Evolutionary conservation across 2,113 vertebrate species (phyloP).

Genomic region (Ivindomyrus marchei): DNA sequence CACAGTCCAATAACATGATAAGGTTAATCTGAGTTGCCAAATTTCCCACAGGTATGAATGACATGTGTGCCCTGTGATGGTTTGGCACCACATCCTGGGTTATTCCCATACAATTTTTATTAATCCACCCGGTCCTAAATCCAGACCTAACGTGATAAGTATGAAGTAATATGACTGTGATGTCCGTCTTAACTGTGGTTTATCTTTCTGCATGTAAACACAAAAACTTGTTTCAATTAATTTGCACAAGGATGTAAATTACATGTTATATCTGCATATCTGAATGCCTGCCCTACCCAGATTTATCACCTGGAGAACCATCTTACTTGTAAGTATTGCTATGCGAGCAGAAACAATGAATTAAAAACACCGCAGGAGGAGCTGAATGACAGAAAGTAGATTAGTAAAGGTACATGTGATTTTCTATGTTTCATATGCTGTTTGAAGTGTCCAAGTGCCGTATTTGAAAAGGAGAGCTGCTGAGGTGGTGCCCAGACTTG

Average conservation of each 20-base stretch:
- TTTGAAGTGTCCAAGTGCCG: not conserved
- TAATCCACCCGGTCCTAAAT: not conserved
- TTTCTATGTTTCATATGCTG: not conserved
- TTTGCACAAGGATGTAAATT: not conserved
- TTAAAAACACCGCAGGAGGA: not conserved
- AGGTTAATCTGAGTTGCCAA: too few relatives aligned
- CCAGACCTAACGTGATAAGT: not conserved
- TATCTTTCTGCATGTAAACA: not conserved
- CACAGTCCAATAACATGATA: too few relatives aligned
- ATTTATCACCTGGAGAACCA: not conserved
- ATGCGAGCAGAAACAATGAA: not conserved
- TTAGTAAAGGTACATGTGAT: not conserved
- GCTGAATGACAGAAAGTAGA: not conserved
- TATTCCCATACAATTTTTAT: not conserved
- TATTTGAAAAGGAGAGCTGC: not conserved
- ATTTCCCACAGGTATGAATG: too few relatives aligned
- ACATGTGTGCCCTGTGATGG: not conserved
- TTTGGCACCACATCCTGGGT: not conserved
- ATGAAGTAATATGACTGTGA: not conserved
- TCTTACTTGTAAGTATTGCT: not conserved
- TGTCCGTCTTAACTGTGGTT: not conserved
- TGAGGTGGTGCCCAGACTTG: slow-evolving; percentile 17
- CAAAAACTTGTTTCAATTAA: not conserved
- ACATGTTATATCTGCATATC: not conserved
- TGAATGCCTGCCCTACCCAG: not conserved